Base-by-base conservation (phyloP, 2,113 vertebrate genomes). In the Cercocebus atys region DNA sequence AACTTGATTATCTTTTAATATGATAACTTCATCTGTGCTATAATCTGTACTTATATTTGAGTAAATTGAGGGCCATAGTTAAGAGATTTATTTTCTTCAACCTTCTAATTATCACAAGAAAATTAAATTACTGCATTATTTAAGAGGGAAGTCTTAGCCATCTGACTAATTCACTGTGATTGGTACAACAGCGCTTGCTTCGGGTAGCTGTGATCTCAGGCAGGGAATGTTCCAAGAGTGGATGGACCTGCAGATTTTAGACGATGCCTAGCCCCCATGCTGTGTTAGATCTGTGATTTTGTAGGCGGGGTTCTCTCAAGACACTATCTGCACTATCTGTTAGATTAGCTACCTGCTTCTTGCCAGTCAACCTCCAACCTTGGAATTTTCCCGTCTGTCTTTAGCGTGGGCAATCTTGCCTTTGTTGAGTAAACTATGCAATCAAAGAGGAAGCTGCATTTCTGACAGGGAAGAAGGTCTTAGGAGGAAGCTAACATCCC, bases 1-100 rank as follows among this genome's bases (percentile, higher is more conserved):
- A 92, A 57, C 25, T 93, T 86, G 78, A 85, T 82, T 92, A 75
- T 84, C 76, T 93, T 97, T 47, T 23, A 75, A 93, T 96, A 90
- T 95, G 81, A 90, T 82, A 81, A 94, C 91, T 92, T 90, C 40
- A 96, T 93, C 20, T 84, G n/a, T 73, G 43, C 25, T 88, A 22
- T 80, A 38, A 68, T 59, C 81, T 47, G 14, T 16, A 8, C 43
- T 78, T 78, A 78, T 32, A 88, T 86, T 91, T 88, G 52, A 76
- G 27, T 96, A 59, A 86, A 25, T 68, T 68, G 70, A 96, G 27
- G 57, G 78, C 7, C 88, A 57, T n/a, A 94, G 82, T 72, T 89
- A 94, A 73, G 14, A 88, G 80, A 55, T 84, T 85, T 92, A 80
- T 88, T 95, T 95, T 91, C 50, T 94, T 90, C 16, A 22, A 89